A percentile compares a stretch with the other conserved stretches of the same genome.
Conservation (phyloP, 2,113 vertebrate species). For the Panthera leo region DNA sequence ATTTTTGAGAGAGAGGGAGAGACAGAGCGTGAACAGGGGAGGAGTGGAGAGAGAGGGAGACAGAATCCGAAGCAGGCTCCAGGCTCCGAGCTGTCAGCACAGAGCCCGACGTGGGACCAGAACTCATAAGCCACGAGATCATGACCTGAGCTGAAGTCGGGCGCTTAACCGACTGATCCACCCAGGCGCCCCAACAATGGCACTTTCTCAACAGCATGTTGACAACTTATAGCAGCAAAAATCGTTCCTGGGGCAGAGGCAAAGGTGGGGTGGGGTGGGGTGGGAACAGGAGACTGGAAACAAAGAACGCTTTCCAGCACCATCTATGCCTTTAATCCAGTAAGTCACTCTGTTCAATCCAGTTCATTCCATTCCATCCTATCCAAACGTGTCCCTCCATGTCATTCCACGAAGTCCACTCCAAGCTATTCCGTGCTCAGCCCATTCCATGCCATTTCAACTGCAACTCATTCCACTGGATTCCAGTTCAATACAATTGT, state of each 20-base stretch:
- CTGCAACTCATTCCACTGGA: neutral
- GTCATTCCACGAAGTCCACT: neutral
- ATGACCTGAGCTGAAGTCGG: too few relatives aligned
- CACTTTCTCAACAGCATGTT: constrained; percentile 69
- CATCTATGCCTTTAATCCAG: neutral
- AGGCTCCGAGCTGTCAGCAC: too few relatives aligned
- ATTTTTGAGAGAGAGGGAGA: too few relatives aligned
- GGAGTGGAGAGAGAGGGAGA: too few relatives aligned
- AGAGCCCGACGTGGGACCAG: too few relatives aligned
- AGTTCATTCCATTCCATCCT: neutral
- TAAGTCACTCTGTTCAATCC: neutral
- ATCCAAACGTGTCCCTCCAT: neutral
- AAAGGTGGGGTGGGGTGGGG: neutral
- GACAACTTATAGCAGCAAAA: constrained; percentile 67
- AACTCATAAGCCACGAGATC: too few relatives aligned
- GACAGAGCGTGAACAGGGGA: too few relatives aligned
- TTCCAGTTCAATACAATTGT: neutral
- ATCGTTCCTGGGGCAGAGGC: neutral
- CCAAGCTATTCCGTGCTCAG: neutral
- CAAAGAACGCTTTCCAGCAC: neutral
- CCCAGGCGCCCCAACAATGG: neutral
- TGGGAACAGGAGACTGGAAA: neutral
- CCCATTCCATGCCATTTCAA: neutral
- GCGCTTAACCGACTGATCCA: too few relatives aligned
- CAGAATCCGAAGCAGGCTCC: too few relatives aligned